phyloP scores from a whole-genome alignment of 2,888 invertebrate species.

The Nomada fabriciana region DNA sequence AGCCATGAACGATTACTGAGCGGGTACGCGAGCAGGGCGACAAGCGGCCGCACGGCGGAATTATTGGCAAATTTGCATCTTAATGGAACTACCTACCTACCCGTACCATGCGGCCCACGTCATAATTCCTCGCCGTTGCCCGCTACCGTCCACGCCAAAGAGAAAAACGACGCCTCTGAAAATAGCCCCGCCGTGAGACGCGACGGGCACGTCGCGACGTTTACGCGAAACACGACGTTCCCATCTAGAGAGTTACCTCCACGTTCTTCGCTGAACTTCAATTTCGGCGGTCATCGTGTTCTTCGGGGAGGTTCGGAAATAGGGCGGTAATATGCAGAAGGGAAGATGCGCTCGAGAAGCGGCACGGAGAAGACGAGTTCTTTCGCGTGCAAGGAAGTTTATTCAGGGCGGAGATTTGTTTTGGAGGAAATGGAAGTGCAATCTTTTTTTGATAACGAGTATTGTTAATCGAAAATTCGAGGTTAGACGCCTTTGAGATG shows the following conservation, averaged over 20 bases:
- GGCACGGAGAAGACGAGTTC: no score
- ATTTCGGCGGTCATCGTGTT: no score
- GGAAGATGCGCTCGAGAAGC: no score
- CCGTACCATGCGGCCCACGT: slow-evolving; percentile 61
- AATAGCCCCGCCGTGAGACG: slow-evolving; percentile 54
- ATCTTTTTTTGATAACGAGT: no score
- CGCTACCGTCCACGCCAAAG: slow-evolving; percentile 71
- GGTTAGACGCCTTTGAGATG: no score
- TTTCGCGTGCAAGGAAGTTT: no score
- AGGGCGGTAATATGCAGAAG: no score
- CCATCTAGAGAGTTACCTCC: not conserved
- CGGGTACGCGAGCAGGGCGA: slow-evolving; percentile 73
- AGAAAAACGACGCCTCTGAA: slow-evolving; percentile 67
- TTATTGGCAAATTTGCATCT: slow-evolving; percentile 84
- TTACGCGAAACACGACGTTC: slow-evolving; percentile 57
- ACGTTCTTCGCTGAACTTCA: not conserved
- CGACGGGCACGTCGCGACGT: slow-evolving; percentile 43
- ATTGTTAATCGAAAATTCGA: no score
- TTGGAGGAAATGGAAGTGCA: no score
- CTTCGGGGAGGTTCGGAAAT: no score
- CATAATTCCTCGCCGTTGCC: slow-evolving; percentile 69
- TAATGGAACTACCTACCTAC: slow-evolving; percentile 81
- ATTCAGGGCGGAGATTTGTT: no score
- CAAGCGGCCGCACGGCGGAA: slow-evolving; percentile 78
- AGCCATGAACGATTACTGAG: slow-evolving; percentile 68